Conservation (phyloP, 2,797 vertebrate species). For the Dallia pectoralis region DNA sequence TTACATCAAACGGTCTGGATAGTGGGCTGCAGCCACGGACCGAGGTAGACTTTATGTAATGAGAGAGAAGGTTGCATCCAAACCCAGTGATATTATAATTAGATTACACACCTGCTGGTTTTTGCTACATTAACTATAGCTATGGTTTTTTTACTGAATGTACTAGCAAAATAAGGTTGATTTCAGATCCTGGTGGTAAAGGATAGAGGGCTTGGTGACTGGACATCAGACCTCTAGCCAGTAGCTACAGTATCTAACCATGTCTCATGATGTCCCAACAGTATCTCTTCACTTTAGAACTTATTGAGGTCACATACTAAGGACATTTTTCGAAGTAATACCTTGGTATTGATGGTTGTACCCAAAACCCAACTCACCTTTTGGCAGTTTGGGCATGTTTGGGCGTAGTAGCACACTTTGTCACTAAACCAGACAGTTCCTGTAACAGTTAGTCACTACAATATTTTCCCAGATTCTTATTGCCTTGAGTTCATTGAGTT, state of each 20-base stretch:
- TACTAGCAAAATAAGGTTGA: neutral
- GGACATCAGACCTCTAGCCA: conserved; percentile 6
- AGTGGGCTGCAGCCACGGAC: conserved; percentile 13
- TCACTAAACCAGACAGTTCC: neutral
- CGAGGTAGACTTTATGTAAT: neutral
- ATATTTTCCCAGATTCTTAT: neutral
- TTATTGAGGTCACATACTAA: neutral
- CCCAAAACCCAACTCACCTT: neutral
- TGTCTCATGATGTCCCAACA: neutral
- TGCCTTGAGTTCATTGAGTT: neutral
- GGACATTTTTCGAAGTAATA: neutral
- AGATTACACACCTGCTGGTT: conserved; percentile 30
- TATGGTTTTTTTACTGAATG: conserved; percentile 17
- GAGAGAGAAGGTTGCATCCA: conserved; percentile 22
- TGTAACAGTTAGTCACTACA: neutral
- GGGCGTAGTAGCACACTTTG: neutral
- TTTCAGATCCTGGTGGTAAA: neutral
- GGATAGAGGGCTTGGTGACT: conserved; percentile 6
- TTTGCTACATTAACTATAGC: conserved; percentile 20
- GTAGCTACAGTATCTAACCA: neutral
- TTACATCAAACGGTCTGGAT: conserved; percentile 52
- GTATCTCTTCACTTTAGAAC: neutral
- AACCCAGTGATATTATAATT: conserved; percentile 43
- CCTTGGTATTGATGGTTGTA: neutral
- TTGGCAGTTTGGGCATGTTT: neutral